Base-by-base conservation (phyloP, 2,113 vertebrate genomes). In the Strix aluco region DNA sequence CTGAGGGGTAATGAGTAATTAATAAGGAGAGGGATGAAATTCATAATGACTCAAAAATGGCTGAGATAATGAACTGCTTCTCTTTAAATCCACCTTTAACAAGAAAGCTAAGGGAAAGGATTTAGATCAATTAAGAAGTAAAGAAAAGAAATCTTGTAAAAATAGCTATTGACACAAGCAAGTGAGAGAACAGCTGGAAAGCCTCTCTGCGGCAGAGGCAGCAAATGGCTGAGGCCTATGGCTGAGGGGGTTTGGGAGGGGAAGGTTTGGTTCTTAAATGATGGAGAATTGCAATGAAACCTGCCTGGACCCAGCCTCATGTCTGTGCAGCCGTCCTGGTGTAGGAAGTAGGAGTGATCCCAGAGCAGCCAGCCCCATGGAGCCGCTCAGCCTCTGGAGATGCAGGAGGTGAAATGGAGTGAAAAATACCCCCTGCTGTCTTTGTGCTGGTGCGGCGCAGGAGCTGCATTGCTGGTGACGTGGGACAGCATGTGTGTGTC, bases 51-150 rank as follows among this genome's bases (percentile, higher is more conserved):
- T 97, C 63, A 70, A 95, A 96, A 96, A 94, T 36, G 96, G 78
- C 83, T 1, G 2, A 95, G 96, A 97, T 98, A 98, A 98, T 92
- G 97, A 98, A 96, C 95, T 93, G 52, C 93, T 96, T 69, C 75
- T 74, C 94, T 95, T 97, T 95, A 97, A 98, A 98, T 98, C 97
- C 97, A 97, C 86, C 92, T 97, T 98, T 97, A 98, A 98, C 96
- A 97, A 96, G 97, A 97, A 96, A 97, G 96, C 66, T 30, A 75
- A 96, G 94, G 95, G 95, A 94, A 97, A 96, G 97, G 97, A 97
- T 97, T 97, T 98, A 94, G 61, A 88, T 97, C 97, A 97, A 98
- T 98, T 98, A 97, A 97, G 78, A 85, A 91, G 92, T 91, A 80
- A 96, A 91, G 91, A 96, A 97, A 93, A 90, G 63, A 84, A 94